Conservation (phyloP, 2,113 vertebrate species). For the Sinosuthora webbiana region DNA sequence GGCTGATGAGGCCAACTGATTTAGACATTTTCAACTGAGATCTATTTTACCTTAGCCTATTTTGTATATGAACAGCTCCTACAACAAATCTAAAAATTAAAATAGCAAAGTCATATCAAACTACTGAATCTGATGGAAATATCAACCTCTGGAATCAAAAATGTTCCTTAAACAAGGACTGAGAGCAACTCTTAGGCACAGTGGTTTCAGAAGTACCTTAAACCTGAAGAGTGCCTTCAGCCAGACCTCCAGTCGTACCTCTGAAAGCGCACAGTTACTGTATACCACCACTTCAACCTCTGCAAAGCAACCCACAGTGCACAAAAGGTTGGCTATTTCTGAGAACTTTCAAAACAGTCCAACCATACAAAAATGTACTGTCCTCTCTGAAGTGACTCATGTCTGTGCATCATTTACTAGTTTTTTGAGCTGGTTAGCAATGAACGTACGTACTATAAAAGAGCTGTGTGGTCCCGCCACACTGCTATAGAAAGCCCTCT, state of each 20-base stretch:
- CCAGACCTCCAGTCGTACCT: neutral
- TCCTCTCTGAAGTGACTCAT: neutral
- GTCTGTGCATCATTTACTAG: slow-evolving; percentile 14
- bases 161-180: neutral
- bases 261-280: neutral
- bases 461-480: neutral
- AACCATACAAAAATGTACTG: slow-evolving; percentile 23
- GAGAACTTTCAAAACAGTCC: slow-evolving; percentile 26
- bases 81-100: neutral
- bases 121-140: neutral
- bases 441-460: neutral
- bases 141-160: neutral
- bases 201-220: neutral
- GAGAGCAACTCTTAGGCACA: neutral
- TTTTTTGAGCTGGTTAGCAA: slow-evolving; percentile 5
- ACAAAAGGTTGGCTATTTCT: slow-evolving; percentile 39
- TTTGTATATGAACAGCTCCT: neutral
- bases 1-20: neutral
- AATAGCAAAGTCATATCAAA: neutral
- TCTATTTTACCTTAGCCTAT: neutral
- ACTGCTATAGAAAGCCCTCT: slow-evolving; percentile 3
- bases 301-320: neutral
- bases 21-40: neutral
- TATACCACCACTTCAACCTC: neutral
- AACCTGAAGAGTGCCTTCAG: neutral